Conservation (phyloP, 2,797 vertebrate genomes). For the Todus mexicanus region DNA sequence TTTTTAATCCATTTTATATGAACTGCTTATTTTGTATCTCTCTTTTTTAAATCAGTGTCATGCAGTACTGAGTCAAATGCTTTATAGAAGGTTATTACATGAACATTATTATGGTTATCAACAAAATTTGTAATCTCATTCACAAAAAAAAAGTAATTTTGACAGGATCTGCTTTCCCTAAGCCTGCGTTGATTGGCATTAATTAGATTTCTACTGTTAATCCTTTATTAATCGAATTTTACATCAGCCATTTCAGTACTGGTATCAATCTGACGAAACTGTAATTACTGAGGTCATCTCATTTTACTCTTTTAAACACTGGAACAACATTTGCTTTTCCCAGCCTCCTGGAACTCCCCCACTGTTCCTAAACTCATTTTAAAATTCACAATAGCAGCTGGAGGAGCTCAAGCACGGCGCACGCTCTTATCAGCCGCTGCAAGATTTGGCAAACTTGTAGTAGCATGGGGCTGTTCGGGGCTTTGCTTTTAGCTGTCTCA, state of each 20-base stretch:
- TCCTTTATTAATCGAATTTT: conserved; percentile 48
- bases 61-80: not conserved
- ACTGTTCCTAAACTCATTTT: not conserved
- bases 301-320: not conserved
- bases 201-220: conserved; percentile 42
- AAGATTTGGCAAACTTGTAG: not conserved
- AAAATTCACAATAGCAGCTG: conserved; percentile 28
- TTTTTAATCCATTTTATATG: not conserved
- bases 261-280: conserved; percentile 10
- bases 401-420: not conserved
- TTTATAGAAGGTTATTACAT: not conserved
- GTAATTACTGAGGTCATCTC: conserved; percentile 11
- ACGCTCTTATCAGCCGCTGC: not conserved
- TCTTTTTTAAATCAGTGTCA: not conserved
- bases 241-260: conserved; percentile 2
- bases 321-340: conserved; percentile 32
- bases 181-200: conserved; percentile 26
- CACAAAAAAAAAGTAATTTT: conserved; percentile 37
- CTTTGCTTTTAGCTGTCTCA: not conserved
- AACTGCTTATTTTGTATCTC: not conserved
- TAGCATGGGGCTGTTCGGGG: not conserved
- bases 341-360: not conserved
- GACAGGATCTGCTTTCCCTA: conserved; percentile 38
- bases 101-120: conserved; percentile 38
- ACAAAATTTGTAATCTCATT: conserved; percentile 35